Evolutionary conservation across 1,140 invertebrate species (phyloP).

Genomic region (Bombyx mandarina): DNA sequence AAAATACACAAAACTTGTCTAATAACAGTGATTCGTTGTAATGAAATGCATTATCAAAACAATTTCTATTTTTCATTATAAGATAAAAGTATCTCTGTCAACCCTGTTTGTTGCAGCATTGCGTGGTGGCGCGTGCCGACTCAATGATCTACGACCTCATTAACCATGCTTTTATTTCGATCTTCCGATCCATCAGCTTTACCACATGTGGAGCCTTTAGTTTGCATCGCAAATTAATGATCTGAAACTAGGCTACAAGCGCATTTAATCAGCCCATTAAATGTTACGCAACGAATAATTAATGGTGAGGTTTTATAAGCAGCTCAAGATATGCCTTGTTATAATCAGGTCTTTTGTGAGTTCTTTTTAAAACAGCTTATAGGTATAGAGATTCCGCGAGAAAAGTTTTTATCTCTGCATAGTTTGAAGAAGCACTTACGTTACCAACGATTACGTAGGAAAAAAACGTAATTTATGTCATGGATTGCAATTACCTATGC

Average conservation of each 20-base stretch:
- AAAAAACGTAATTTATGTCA: conserved; percentile 46
- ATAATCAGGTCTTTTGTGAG: too few relatives aligned
- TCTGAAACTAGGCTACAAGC: background rate
- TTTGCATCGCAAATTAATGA: conserved; percentile 22
- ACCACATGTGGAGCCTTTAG: conserved; percentile 15
- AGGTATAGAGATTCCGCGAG: too few relatives aligned
- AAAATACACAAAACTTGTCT: background rate
- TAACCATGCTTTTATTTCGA: conserved; percentile 18
- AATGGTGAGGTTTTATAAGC: too few relatives aligned
- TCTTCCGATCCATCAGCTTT: conserved; percentile 6
- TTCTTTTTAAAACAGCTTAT: too few relatives aligned
- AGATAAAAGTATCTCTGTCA: conserved; percentile 6
- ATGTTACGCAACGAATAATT: too few relatives aligned
- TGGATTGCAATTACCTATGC: conserved; percentile 33
- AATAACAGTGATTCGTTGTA: too few relatives aligned
- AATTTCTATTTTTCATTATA: too few relatives aligned
- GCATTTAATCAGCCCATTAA: conserved; percentile 1
- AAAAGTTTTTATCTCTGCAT: too few relatives aligned
- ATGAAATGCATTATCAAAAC: too few relatives aligned
- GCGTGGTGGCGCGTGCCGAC: conserved; percentile 33
- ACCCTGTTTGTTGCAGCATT: conserved; percentile 23
- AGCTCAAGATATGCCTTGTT: too few relatives aligned
- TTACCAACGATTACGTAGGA: too few relatives aligned
- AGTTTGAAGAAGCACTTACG: too few relatives aligned
- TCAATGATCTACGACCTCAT: conserved; percentile 37